phyloP scores from a whole-genome alignment of 2,888 invertebrate species.

The Hyles lineata region DNA sequence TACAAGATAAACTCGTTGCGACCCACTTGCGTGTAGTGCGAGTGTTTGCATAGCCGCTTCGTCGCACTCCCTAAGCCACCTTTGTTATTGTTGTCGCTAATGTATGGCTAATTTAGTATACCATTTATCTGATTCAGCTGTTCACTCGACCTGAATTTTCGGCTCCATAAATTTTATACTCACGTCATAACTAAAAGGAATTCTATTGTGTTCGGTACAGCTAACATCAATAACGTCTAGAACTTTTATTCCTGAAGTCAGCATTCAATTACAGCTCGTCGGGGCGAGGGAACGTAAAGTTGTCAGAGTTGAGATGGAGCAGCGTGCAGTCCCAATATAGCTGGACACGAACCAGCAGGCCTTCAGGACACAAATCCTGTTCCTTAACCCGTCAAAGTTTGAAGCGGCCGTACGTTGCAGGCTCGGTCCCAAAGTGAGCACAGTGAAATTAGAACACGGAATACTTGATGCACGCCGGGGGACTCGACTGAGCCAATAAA shows the following conservation, averaged over 20 bases:
- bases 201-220: constrained; percentile 66
- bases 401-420: constrained; percentile 56
- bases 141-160: constrained; percentile 78
- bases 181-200: constrained; percentile 64
- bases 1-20: constrained; percentile 62
- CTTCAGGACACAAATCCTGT: constrained; percentile 48
- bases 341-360: constrained; percentile 55
- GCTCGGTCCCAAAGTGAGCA: constrained; percentile 47
- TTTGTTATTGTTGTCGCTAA: constrained; percentile 71
- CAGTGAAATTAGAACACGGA: constrained; percentile 51
- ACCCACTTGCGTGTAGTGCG: constrained; percentile 68
- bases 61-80: constrained; percentile 68
- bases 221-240: constrained; percentile 48
- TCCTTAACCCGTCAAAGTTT: constrained; percentile 50
- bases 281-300: constrained; percentile 47
- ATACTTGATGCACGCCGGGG: constrained; percentile 46
- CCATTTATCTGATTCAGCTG: constrained; percentile 79
- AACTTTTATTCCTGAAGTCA: constrained; percentile 46
- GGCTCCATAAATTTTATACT: constrained; percentile 68
- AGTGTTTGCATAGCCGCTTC: constrained; percentile 73
- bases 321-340: constrained; percentile 55
- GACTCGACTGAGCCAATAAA: constrained; percentile 60
- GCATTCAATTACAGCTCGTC: constrained; percentile 48
- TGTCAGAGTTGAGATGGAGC: constrained; percentile 55
- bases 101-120: constrained; percentile 77